These are phyloP conservation scores for Bimastos eiseni DNA, from an alignment of 2,888 invertebrate species.

Conservation along the genomic window DNA sequence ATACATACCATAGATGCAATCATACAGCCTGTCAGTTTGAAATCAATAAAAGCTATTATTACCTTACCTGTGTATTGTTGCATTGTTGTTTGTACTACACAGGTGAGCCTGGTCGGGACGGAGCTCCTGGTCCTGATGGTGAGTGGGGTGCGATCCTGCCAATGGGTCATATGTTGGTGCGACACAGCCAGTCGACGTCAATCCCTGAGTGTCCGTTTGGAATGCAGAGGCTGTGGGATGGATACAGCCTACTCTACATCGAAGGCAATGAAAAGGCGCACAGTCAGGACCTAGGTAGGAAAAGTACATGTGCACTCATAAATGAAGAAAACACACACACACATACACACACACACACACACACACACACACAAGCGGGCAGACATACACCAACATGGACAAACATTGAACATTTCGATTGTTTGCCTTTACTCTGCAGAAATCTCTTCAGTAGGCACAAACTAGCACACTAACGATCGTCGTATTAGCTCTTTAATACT, in stretches of 20 bases:
- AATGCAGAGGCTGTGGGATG: conserved; percentile 83
- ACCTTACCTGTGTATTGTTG: too few relatives aligned
- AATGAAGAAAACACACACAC: too few relatives aligned
- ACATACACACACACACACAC: neutral
- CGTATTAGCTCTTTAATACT: too few relatives aligned
- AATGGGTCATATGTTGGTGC: conserved; percentile 80
- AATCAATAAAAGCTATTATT: too few relatives aligned
- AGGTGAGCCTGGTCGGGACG: conserved; percentile 45
- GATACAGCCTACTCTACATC: conserved; percentile 87
- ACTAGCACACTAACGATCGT: too few relatives aligned
- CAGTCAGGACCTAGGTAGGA: conserved; percentile 80
- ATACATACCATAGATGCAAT: too few relatives aligned
- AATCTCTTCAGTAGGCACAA: too few relatives aligned
- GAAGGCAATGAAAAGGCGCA: conserved; percentile 87
- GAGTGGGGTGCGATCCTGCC: conserved; percentile 64
- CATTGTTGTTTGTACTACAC: neutral
- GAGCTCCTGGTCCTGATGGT: conserved; percentile 47
- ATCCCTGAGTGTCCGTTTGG: conserved; percentile 83
- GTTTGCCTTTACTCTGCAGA: too few relatives aligned
- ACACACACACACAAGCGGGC: neutral
- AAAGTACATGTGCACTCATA: neutral
- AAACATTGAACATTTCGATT: too few relatives aligned
- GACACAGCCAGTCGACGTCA: conserved; percentile 83
- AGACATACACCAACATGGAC: neutral
- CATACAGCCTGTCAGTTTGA: too few relatives aligned